Percentiles rank a stretch among this genome's conserved stretches.
These are phyloP conservation scores for Trichogramma pretiosum DNA, from an alignment of 1,140 invertebrate species.

Conservation along the genomic window DNA sequence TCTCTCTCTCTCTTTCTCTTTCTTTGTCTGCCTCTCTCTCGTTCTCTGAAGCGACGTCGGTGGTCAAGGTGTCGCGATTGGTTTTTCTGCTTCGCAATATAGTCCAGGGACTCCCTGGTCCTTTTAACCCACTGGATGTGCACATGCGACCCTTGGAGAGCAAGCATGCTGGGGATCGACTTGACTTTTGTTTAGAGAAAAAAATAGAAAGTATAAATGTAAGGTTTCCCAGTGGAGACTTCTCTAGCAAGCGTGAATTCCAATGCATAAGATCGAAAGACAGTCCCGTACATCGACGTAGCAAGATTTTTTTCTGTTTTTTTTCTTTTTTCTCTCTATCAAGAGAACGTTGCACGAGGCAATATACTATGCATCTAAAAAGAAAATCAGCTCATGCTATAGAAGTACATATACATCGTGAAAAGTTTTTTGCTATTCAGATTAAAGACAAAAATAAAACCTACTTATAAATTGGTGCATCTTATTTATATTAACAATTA, in stretches of 20 bases:
- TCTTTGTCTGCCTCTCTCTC: no score
- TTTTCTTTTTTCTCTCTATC: no score
- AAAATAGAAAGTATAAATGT: conserved; percentile 17
- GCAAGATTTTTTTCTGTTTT: conserved; percentile 9
- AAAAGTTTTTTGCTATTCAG: no score
- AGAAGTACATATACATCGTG: no score
- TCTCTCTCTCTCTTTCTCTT: background rate
- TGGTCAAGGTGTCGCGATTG: conserved; percentile 42
- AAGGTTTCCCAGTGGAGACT: conserved; percentile 17
- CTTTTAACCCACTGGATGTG: conserved; percentile 38
- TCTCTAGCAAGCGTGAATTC: conserved; percentile 1
- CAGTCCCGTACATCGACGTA: background rate
- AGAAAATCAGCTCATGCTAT: no score
- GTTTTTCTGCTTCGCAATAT: conserved; percentile 39
- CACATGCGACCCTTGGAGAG: conserved; percentile 24
- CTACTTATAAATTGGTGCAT: no score
- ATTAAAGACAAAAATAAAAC: no score
- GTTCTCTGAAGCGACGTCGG: conserved; percentile 34
- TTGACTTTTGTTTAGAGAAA: conserved; percentile 19
- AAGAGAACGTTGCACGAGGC: no score
- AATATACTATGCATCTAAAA: no score
- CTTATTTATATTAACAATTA: no score
- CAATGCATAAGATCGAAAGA: no score
- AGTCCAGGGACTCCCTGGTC: conserved; percentile 43
- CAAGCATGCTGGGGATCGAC: background rate